A percentile compares a stretch with the other conserved stretches of the same genome.
Conservation (phyloP, 1,140 invertebrate genomes). For the Hycleus phaleratus region DNA sequence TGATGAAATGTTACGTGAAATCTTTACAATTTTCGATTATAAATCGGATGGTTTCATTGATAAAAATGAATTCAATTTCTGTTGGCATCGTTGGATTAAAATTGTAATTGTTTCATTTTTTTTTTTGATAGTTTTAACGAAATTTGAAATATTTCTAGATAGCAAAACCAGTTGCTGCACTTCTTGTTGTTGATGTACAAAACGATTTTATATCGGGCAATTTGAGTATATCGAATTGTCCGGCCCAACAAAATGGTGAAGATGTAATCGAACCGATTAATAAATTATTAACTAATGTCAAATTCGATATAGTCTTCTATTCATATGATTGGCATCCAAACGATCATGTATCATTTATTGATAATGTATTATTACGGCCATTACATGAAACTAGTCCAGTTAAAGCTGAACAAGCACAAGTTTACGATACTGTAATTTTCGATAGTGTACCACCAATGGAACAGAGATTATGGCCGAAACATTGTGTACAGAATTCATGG, state of each 20-base stretch:
- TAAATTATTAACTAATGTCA: conserved; percentile 51
- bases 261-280: conserved; percentile 66
- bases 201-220: conserved; percentile 78
- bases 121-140: too few species aligned
- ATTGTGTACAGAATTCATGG: conserved; percentile 69
- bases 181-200: conserved; percentile 74
- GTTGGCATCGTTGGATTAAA: conserved; percentile 43
- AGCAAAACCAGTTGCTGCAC: conserved; percentile 50
- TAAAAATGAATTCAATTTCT: conserved; percentile 47
- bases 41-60: conserved; percentile 51
- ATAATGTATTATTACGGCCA: conserved; percentile 50
- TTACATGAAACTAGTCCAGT: conserved; percentile 45
- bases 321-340: conserved; percentile 75
- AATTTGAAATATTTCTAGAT: conserved; percentile 9
- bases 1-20: conserved; percentile 43
- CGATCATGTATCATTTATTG: conserved; percentile 74
- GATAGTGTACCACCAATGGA: conserved; percentile 48
- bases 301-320: conserved; percentile 67
- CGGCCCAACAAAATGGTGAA: conserved; percentile 55
- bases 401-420: conserved; percentile 48
- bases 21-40: conserved; percentile 49
- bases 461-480: conserved; percentile 68
- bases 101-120: conserved; percentile 23
- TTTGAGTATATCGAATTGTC: conserved; percentile 58
- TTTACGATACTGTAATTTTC: conserved; percentile 66